Conservation (phyloP, 2,113 vertebrate species). For the Mellivora capensis region DNA sequence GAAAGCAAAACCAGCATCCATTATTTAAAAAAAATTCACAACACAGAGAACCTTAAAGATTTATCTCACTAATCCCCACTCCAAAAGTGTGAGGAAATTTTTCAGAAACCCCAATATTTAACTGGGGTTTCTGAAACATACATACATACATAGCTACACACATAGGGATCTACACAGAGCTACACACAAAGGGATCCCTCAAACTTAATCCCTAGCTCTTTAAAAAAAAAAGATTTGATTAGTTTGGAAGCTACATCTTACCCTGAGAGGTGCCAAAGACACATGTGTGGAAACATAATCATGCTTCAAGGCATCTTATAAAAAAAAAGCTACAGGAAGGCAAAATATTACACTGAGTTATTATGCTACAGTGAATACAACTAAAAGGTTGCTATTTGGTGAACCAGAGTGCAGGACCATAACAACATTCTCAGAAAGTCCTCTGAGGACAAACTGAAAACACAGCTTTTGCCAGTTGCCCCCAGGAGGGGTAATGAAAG, state of each 20-base stretch:
- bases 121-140: no score
- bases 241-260: neutral
- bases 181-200: neutral
- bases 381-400: no score
- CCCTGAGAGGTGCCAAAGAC: neutral
- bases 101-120: neutral
- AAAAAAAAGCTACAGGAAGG: neutral
- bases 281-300: neutral
- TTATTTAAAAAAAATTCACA: neutral
- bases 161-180: no score
- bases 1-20: neutral
- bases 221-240: neutral
- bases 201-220: neutral
- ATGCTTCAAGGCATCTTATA: neutral
- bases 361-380: neutral
- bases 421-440: neutral
- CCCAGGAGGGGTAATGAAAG: neutral
- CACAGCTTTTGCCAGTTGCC: neutral
- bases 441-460: neutral
- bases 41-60: neutral
- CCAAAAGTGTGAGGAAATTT: neutral
- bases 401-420: fast-evolving
- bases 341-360: neutral
- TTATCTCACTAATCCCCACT: neutral
- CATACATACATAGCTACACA: no score